Percentiles rank a stretch among this genome's conserved stretches.
These are phyloP conservation scores for Circaetus gallicus DNA, from an alignment of 2,113 vertebrate genomes.

Conservation along the genomic window DNA sequence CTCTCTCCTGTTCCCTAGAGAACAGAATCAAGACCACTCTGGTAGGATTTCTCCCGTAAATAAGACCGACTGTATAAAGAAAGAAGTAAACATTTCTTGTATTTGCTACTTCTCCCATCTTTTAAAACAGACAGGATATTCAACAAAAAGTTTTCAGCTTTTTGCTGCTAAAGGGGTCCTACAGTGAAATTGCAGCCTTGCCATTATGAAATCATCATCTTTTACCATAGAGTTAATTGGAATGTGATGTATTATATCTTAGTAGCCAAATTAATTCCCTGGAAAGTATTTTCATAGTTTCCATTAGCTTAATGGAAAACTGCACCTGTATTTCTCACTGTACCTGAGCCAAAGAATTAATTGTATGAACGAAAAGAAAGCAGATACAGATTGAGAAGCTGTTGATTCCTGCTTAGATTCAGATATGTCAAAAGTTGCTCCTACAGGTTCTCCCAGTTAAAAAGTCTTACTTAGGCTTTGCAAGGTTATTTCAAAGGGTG, in stretches of 20 bases:
- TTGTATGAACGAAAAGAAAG: neutral
- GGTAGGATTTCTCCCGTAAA: neutral
- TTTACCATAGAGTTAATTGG: constrained; percentile 46
- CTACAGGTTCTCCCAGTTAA: neutral
- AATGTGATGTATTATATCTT: constrained; percentile 44
- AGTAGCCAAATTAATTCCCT: constrained; percentile 54
- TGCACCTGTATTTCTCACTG: constrained; percentile 33
- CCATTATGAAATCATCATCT: constrained; percentile 49
- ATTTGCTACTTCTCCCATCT: neutral
- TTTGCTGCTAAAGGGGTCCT: neutral
- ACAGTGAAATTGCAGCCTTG: constrained; percentile 13
- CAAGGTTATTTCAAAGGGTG: neutral
- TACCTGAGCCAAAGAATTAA: constrained; percentile 37
- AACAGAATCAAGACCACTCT: neutral
- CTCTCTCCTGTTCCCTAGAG: neutral
- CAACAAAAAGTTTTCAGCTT: constrained; percentile 25
- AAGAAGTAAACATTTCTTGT: neutral
- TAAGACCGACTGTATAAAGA: neutral
- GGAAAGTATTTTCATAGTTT: constrained; percentile 52
- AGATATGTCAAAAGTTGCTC: neutral
- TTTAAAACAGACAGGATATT: neutral
- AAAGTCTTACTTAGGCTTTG: neutral
- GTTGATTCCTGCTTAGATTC: neutral
- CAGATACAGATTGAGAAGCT: neutral
- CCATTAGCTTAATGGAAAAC: constrained; percentile 61